Conservation (phyloP, 2,113 vertebrate species). For the Marmota monax region DNA sequence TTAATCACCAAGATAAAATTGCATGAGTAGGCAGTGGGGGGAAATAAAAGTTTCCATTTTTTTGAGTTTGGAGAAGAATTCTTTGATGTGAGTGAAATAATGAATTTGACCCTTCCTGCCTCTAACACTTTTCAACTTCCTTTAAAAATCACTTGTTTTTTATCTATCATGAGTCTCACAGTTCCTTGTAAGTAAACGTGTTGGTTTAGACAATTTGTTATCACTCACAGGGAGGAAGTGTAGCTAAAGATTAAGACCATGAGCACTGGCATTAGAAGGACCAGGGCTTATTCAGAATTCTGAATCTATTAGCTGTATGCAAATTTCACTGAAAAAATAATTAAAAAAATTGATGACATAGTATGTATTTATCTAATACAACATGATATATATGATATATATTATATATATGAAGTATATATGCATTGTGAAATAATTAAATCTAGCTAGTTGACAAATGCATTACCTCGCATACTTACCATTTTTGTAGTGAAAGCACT, state of each 20-base stretch:
- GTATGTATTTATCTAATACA: background rate
- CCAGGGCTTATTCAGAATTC: background rate
- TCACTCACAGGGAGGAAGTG: background rate
- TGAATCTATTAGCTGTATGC: background rate
- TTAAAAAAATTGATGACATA: too few species aligned
- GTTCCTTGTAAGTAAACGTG: background rate
- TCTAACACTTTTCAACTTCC: background rate
- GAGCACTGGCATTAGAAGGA: background rate
- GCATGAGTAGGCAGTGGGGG: background rate
- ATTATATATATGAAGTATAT: background rate
- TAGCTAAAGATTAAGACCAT: background rate
- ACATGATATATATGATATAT: too few species aligned
- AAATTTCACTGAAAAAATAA: background rate
- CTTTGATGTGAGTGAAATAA: background rate
- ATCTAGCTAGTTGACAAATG: background rate
- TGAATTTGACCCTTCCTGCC: background rate
- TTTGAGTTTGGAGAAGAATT: background rate
- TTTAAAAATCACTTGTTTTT: constrained; percentile 11
- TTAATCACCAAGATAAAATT: constrained; percentile 1
- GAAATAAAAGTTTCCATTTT: background rate
- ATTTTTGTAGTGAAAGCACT: background rate
- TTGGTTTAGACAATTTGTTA: background rate
- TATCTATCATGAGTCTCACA: background rate
- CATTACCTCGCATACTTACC: too few species aligned
- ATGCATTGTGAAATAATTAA: background rate